Evolutionary conservation across 1,140 invertebrate species (phyloP), one percentile per base, ranked within the genome.

Genomic region (Phymorhynchus buccinoides): DNA sequence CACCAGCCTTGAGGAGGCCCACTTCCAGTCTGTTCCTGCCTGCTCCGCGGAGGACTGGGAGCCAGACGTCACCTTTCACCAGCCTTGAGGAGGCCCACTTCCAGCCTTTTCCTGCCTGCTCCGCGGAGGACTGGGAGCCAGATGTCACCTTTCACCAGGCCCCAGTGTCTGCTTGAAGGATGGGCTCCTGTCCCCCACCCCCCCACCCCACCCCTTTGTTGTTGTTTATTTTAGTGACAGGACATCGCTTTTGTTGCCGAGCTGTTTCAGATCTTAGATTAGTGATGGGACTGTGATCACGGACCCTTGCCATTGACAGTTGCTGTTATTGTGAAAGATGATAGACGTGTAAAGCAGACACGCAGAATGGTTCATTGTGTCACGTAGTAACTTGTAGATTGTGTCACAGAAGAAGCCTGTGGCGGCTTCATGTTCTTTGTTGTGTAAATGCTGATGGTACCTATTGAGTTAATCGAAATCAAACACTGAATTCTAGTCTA

Each of bases 71-170:
- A 66, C 62, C 16, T 83, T 83, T 27, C 37, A 41, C 9, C 39
- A 83, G 18, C 30, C 81, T 4, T 30, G 62, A 42, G 37, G 7
- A 22, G 30, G 3, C 79, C 44, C 32, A 52, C 18, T 27, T 62
- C 44, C 42, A 56, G 79, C 32, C 14, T 39, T 41, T 75, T 75
- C 73, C 73, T 1, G 39, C 73, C 37, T 75, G 73, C 30, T 75
- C 37, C 35, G 41, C 73, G 0, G 52, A 56, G 22, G 81, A 83
- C 37, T 83, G 81, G 81, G 81, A 83, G 35, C 81, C 81, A 37
- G 35, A 35, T 44, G 81, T 83, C 2, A 66, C 62, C 16, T 83
- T 83, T 27, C 37, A 41, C 9, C 39, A 83, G 18, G 18, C 81
- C 14, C 27, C 81, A 42, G 37, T 3, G 9, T 41, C 75, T 3